Percentiles rank a stretch among this genome's conserved stretches.
Evolutionary conservation across 2,888 invertebrate genomes (phyloP).

Genomic region (Phengaris arion): DNA sequence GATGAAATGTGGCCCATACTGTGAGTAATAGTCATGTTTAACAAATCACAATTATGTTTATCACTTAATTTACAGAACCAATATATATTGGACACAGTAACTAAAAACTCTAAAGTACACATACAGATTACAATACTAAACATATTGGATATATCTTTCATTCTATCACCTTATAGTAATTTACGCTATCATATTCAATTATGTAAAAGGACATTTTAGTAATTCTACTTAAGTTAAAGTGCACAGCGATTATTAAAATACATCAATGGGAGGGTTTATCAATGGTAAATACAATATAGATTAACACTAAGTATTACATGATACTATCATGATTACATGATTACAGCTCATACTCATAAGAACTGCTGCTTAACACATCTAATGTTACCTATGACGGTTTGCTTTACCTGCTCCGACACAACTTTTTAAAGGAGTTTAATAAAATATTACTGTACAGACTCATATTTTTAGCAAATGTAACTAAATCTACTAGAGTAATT

Average conservation of each 20-base stretch:
- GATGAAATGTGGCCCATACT: background rate
- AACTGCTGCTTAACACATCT: conserved; percentile 61
- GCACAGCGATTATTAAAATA: conserved; percentile 29
- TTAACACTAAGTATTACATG: conserved; percentile 30
- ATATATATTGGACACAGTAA: conserved; percentile 32
- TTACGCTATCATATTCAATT: conserved; percentile 11
- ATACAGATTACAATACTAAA: conserved; percentile 18
- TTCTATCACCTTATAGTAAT: conserved; percentile 17
- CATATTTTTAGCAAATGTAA: conserved; percentile 22
- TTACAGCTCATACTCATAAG: conserved; percentile 78
- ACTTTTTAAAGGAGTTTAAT: conserved; percentile 27
- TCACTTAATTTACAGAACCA: background rate
- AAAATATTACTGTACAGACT: conserved; percentile 22
- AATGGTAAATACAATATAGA: conserved; percentile 6
- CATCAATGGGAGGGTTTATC: conserved; percentile 19
- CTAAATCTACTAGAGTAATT: conserved; percentile 34
- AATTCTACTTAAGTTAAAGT: conserved; percentile 29
- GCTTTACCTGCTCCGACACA: conserved; percentile 26
- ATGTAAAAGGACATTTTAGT: conserved; percentile 24
- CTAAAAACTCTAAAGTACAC: conserved; percentile 32
- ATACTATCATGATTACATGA: conserved; percentile 42
- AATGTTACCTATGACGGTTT: conserved; percentile 42
- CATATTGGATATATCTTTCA: background rate
- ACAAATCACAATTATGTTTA: background rate
- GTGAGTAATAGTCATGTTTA: background rate